Evolutionary conservation across 2,888 invertebrate genomes (phyloP), one percentile per base, ranked within the genome.

Genomic region (Drosophila dives): DNA sequence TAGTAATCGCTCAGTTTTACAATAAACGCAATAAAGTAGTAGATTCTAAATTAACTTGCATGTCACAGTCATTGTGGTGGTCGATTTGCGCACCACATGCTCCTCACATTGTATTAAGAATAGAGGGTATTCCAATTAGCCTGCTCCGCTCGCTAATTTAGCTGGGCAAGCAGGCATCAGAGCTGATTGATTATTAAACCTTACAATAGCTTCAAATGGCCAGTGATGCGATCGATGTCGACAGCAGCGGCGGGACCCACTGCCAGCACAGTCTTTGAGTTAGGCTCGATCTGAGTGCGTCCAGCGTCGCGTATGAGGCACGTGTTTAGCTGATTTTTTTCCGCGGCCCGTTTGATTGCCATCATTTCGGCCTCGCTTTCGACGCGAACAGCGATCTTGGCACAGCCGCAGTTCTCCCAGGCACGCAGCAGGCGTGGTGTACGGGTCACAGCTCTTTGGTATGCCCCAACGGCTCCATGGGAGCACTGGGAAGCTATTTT

Each of bases 401-500:
- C 96, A 91, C 98, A 97, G 0, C 98, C 97, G 73, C 94, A 94
- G 60, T 94, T 92, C 87, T 95, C 95, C 95, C 95, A 95, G 11
- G 89, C 83, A 49, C 93, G 92, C 10, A 95, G 89, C 3, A 95
- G 93, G 58, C 95, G 94, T 0, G 96, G 95, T 80, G 95, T 94
- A 65, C 94, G 94, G 62, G 93, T 93, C 51, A 94, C 93, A 0
- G 96, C 95, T 83, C 95, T 95, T 77, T 97, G 96, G 88, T 96
- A 98, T 1, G 97, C 97, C 17, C 96, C 96, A 0, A 98, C 97
- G 0, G 98, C 97, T n/a, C 97, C 98, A 92, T 99, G 98, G n/a
- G 96, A 95, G 93, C 98, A 98, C 92, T 98, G 98, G 0, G 98
- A 97, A 5, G 97, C 98, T 48, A 97, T 96, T 94, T 99, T 99